Evolutionary conservation across 2,888 invertebrate species (phyloP).

Genomic region (Caenorhabditis sinica): DNA sequence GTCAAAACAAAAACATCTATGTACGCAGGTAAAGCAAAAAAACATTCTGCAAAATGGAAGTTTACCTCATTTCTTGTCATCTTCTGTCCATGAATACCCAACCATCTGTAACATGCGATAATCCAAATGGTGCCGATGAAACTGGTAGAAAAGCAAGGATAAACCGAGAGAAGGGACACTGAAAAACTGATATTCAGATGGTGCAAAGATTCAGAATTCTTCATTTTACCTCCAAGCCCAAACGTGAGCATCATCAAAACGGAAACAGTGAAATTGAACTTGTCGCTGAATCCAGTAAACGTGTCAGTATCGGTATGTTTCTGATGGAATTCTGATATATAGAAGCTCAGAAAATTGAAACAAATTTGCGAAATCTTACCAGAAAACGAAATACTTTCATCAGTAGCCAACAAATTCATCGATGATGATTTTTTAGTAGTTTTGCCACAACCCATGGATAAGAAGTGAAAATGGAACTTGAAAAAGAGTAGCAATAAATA

Average conservation of each 20-base stretch:
- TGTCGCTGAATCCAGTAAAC: constrained; percentile 49
- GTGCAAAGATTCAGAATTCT: background rate
- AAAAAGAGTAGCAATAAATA: constrained; percentile 12
- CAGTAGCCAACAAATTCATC: background rate
- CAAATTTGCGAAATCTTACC: background rate
- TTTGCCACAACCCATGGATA: background rate
- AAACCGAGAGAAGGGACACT: constrained; percentile 32
- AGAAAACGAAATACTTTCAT: background rate
- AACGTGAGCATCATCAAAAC: constrained; percentile 20
- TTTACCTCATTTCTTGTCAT: constrained; percentile 57
- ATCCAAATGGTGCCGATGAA: constrained; percentile 20
- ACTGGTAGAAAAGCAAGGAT: constrained; percentile 12
- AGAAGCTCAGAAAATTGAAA: too few species aligned
- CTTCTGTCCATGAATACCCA: constrained; percentile 23
- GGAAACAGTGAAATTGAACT: constrained; percentile 35
- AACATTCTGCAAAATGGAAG: background rate
- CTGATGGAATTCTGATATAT: background rate
- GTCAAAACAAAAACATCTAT: background rate
- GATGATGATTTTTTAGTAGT: background rate
- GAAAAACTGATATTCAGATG: background rate
- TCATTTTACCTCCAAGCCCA: background rate
- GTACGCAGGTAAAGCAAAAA: background rate
- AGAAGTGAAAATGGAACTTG: background rate
- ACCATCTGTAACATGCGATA: constrained; percentile 34
- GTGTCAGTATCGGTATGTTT: background rate